Evolutionary conservation across 2,113 vertebrate species (phyloP).

Genomic region (Australoheros scitulus): DNA sequence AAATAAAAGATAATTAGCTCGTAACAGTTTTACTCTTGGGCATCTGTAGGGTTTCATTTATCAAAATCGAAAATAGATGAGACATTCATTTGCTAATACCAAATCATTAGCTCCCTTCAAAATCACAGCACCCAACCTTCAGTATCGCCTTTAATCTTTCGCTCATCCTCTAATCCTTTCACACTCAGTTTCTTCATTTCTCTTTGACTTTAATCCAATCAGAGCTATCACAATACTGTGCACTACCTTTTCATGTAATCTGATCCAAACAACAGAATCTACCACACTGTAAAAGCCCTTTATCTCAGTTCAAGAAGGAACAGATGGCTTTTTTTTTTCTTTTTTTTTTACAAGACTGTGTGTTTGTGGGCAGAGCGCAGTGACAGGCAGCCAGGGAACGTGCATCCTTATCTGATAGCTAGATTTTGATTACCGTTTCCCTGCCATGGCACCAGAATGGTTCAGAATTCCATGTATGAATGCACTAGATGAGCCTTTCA

Average conservation of each 20-base stretch:
- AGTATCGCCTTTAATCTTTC: not conserved
- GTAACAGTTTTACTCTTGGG: not conserved
- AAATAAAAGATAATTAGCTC: not conserved
- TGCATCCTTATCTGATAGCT: not conserved
- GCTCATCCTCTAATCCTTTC: slow-evolving; percentile 2
- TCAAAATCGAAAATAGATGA: not conserved
- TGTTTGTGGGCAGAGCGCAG: not conserved
- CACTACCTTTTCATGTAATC: slow-evolving; percentile 8
- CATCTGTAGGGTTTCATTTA: not conserved
- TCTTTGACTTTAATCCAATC: slow-evolving; percentile 11
- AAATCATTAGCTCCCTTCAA: not conserved
- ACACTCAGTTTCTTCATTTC: not conserved
- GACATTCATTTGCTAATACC: not conserved
- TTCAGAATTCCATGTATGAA: not conserved
- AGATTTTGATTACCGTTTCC: not conserved
- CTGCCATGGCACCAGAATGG: not conserved
- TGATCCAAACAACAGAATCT: slow-evolving; percentile 25
- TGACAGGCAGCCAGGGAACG: not conserved
- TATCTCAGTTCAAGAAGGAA: slow-evolving; percentile 5
- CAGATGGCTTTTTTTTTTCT: not conserved
- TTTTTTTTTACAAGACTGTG: not conserved
- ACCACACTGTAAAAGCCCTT: slow-evolving; percentile 6
- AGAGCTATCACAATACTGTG: slow-evolving; percentile 2
- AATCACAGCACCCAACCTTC: not conserved
- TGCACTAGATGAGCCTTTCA: not conserved